Evolutionary conservation across 2,113 vertebrate genomes (phyloP), one percentile per base, ranked within the genome.

Genomic region (Cichladusa arquata): DNA sequence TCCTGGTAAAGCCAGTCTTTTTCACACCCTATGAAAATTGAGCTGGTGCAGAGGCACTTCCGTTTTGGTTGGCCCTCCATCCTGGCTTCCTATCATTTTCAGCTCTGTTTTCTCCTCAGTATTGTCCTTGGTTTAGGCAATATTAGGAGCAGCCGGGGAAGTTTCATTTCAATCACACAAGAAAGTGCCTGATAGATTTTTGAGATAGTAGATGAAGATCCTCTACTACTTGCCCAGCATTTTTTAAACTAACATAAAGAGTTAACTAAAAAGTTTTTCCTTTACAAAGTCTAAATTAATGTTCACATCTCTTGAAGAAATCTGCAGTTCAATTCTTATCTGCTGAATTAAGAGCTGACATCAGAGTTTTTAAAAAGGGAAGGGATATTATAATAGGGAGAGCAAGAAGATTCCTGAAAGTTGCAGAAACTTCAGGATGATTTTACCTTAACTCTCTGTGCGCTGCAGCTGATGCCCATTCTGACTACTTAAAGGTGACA

Each of bases 261-360:
- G 14, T 45, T n/a, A 62, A 62, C 29, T 26, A 67, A 74, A 54
- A 20, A 64, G 6, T 18, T 72, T 14, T 34, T 79, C 45, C 33
- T 92, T 54, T 47, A 82, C 0, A 2, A 81, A 91, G 26, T 38
- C 33, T 72, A 81, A 96, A 94, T 74, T 86, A 92, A 67, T 40
- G 72, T 72, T 87, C 53, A 76, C 17, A 60, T 64, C 31, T 62
- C 66, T 53, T 69, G 61, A 87, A 84, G 48, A 81, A 93, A 88
- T 79, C 77, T 79, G 36, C 61, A 45, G 53, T 79, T 89, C 66
- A 76, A 1, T 61, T 92, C 69, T 79, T 88, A 79, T 34, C 36
- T 89, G 53, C 31, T 89, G 57, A 87, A 76, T 25, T 76, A 89
- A 79, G 58, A 92, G 77, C 77, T 88, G 77, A 87, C 61, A 92